Percentiles rank a stretch among this genome's conserved stretches.
Evolutionary conservation across 1,140 invertebrate species (phyloP).

Genomic region (Lerema accius): DNA sequence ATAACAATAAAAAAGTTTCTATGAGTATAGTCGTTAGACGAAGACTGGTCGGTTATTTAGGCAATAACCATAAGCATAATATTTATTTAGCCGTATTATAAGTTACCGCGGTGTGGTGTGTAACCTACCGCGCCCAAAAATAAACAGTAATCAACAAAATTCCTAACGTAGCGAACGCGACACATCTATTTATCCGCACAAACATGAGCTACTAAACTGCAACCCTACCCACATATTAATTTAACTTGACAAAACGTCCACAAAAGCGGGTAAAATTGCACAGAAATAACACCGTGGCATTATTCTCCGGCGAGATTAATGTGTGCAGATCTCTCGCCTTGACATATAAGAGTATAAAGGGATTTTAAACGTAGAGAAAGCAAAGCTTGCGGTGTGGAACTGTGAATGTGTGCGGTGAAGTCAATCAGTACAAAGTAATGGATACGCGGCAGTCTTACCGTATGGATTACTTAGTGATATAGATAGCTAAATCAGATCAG

Average conservation of each 20-base stretch:
- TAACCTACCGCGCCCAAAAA: not conserved
- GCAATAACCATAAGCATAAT: no score
- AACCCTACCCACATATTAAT: slow-evolving; percentile 28
- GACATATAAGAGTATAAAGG: slow-evolving; percentile 24
- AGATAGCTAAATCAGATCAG: no score
- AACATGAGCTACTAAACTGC: slow-evolving; percentile 8
- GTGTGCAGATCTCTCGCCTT: slow-evolving; percentile 26
- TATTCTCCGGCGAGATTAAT: slow-evolving; percentile 32
- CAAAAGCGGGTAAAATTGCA: slow-evolving; percentile 33
- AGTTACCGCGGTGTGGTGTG: no score
- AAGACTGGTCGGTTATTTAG: no score
- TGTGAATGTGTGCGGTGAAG: not conserved
- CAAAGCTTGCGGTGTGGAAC: not conserved
- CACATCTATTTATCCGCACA: not conserved
- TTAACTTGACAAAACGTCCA: slow-evolving; percentile 31
- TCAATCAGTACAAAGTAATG: not conserved
- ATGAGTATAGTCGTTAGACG: no score
- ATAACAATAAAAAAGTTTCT: no score
- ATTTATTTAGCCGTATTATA: no score
- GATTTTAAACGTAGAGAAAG: slow-evolving; percentile 20
- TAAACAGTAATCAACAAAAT: not conserved
- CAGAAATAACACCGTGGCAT: slow-evolving; percentile 18
- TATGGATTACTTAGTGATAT: no score
- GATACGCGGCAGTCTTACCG: no score
- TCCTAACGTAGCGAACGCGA: not conserved